Evolutionary conservation across 2,797 vertebrate genomes (phyloP), one percentile per base, ranked within the genome.

Genomic region (Botia almorhae): DNA sequence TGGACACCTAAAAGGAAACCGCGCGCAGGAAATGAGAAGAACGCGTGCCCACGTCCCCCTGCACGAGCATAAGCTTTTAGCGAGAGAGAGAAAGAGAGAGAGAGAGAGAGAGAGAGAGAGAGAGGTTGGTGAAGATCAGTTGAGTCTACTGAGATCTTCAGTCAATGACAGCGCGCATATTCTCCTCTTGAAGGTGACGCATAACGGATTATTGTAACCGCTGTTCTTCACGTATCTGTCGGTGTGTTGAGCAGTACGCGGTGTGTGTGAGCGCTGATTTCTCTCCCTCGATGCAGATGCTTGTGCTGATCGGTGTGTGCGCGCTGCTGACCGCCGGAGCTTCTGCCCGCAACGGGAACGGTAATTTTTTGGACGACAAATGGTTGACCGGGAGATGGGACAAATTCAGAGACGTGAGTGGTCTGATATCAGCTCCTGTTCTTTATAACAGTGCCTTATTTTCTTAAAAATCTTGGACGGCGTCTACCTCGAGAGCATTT

Each of bases 281-380:
- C 69, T 80, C 23, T 81, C 75, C 81, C 23, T 67, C 83, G 76
- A 84, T 86, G 88, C 91, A 95, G 94, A 95, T 95, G 94, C 91
- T 94, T 89, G 86, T 92, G 93, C 93, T 94, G 83, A 94, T 94
- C 88, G 83, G 94, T 86, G 91, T 96, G 90, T 96, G 93, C 84
- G 95, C 93, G 11, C 93, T 95, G 91, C 94, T 94, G 89, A 92
- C 93, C 88, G 92, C 91, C 78, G 89, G 87, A 51, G 84, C 86
- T 55, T 76, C 89, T 81, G 94, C 93, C 89, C 94, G 94, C 88
- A 91, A 95, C 80, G 95, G 96, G 92, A 93, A 92, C 93, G 94
- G 96, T 73, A 97, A 97, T 98, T 97, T 97, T 90, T 92, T 98
- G 94, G 96, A 98, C 87, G 96, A 98, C 91, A 96, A 97, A 93